Evolutionary conservation across 2,113 vertebrate genomes (phyloP), one percentile per base, ranked within the genome.

Genomic region (Cepphus grylle): DNA sequence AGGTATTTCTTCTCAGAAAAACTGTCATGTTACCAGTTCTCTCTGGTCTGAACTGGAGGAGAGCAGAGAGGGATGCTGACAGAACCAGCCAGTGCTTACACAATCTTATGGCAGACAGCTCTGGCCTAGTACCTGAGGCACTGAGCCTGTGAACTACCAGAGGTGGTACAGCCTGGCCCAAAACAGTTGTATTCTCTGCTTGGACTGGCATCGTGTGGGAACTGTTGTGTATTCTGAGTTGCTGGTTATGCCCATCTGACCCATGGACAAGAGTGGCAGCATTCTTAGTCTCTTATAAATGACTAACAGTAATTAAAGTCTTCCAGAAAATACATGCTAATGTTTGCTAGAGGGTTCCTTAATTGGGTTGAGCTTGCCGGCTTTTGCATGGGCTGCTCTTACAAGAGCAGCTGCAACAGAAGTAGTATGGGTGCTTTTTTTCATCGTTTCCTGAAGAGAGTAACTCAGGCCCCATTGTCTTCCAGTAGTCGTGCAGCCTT

Each of bases 41-140:
- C 12, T 71, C 12, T 83, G 58, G 5, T 70, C 32, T 69, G 50
- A 74, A 9, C 69, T 91, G 27, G 42, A 32, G 3, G 11, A 74
- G 40, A 58, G 40, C 27, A 88, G 36, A 65, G n/a, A 20, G 5
- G 2, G 27, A 2, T 80, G n/a, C 50, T 92, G 69, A 45, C 42
- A 70, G 73, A 61, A 70, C 26, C 53, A 82, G 15, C 3, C 32
- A 63, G n/a, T 47, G 61, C 56, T 90, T 74, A n/a, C 19, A 8
- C 0, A 0, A 8, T 50, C 25, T 65, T 23, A 12, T 1, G 11
- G 52, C 66, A 81, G 50, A 38, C 40, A 62, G 16, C 56, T 94
- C 15, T 79, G 52, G 42, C 50, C 16, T 71, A 5, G 14, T 38
- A 22, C 42, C 27, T 47, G 59, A 45, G 49, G 8, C 38, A 34